phyloP scores from a whole-genome alignment of 2,888 invertebrate genomes.

The Lathronympha strigana region DNA sequence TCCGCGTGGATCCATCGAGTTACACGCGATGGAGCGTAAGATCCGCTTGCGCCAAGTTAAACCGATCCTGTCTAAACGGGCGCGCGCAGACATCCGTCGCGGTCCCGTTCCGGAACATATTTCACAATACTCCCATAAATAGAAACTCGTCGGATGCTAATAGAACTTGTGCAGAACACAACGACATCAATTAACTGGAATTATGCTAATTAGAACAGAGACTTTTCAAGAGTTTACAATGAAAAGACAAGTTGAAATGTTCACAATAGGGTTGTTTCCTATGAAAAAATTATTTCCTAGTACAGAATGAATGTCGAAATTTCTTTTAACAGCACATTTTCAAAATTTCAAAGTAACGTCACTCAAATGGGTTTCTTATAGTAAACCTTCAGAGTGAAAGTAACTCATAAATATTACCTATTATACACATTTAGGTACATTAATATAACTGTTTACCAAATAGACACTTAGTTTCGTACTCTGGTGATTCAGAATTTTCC shows the following conservation, averaged over 20 bases:
- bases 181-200: slow-evolving; percentile 11
- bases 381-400: too few species aligned
- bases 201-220: slow-evolving; percentile 18
- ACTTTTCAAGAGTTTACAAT: background rate
- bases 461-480: too few species aligned
- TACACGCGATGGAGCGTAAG: slow-evolving; percentile 65
- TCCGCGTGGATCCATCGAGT: slow-evolving; percentile 55
- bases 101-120: slow-evolving; percentile 45
- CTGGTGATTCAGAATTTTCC: too few species aligned
- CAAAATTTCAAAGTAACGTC: too few species aligned
- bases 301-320: too few species aligned
- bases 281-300: too few species aligned
- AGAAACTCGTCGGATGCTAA: slow-evolving; percentile 29
- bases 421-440: too few species aligned
- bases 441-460: too few species aligned
- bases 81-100: slow-evolving; percentile 54
- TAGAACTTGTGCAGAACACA: slow-evolving; percentile 10
- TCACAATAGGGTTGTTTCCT: too few species aligned
- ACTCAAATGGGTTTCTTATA: too few species aligned
- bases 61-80: slow-evolving; percentile 59
- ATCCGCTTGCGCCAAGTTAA: slow-evolving; percentile 65
- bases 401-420: too few species aligned
- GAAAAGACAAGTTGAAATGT: slow-evolving; percentile 7
- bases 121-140: slow-evolving; percentile 36
- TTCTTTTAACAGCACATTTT: too few species aligned